Base-by-base conservation (phyloP, 2,797 vertebrate species). In the Chrysocyon brachyurus region DNA sequence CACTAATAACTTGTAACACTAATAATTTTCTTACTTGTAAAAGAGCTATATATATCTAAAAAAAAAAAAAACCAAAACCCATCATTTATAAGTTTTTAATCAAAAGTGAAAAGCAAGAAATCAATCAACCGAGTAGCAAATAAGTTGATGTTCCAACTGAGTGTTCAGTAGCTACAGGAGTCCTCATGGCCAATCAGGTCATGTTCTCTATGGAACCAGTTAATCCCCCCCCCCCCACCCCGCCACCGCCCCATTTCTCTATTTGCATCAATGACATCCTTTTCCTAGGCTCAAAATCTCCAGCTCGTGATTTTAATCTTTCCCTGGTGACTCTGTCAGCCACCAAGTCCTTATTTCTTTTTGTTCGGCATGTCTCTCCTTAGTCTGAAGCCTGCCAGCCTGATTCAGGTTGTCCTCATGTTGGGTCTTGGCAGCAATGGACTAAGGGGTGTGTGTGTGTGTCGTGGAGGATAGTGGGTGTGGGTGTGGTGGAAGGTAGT, bases 291-390 rank as follows among this genome's bases (percentile, higher is more conserved):
- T 86, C 33, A 21, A 49, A 56, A 54, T 61, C 64, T 87, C 33
- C 97, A 12, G 64, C 31, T 82, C 5, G 6, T n/a, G 8, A 75
- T 49, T 95, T 96, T 79, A n/a, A 33, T 84, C 14, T 87, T 61
- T 63, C 31, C 6, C 82, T 83, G 46, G 16, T 88, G 77, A 82
- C 59, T 84, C 66, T n/a, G 15, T 63, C 17, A 89, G n/a, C 22
- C 46, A 78, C 36, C 19, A 70, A 56, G 6, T 64, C 21, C 10
- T 81, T n/a, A 26, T 64, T 93, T 52, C 16, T 82, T 79, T 83
- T 64, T 61, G 52, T 96, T 87, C 63, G 70, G 40, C 63, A 68
- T 19, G 0, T 26, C 5, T 72, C 33, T 49, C 33, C 24, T 61
- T 68, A 36, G n/a, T 52, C 17, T 12, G 21, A 36, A 12, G 3